Percentiles rank a stretch among this genome's conserved stretches.
phyloP scores from a whole-genome alignment of 2,888 invertebrate genomes.

The Phrixothrix hirtus region DNA sequence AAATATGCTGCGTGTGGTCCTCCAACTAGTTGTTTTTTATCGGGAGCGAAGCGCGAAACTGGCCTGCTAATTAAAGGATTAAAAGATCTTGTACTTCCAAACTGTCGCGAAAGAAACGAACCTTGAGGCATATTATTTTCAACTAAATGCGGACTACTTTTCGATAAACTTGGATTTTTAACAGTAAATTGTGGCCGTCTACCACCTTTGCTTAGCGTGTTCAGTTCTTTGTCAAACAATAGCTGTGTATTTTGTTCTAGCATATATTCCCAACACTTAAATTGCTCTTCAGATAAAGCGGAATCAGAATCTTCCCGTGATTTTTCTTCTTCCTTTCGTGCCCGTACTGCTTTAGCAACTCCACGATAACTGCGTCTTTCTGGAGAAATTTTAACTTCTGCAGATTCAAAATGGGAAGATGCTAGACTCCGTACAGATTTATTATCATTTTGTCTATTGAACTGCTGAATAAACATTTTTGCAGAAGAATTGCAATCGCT shows the following conservation, averaged over 20 bases:
- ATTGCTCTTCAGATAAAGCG: constrained; percentile 79
- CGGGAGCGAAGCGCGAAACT: constrained; percentile 62
- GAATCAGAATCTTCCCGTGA: constrained; percentile 60
- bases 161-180: constrained; percentile 65
- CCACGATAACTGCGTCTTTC: constrained; percentile 63
- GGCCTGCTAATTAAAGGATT: constrained; percentile 66
- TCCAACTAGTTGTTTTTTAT: constrained; percentile 65
- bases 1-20: constrained; percentile 88
- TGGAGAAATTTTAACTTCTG: constrained; percentile 57
- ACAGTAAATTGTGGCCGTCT: constrained; percentile 61
- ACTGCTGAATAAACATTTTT: constrained; percentile 53
- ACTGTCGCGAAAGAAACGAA: constrained; percentile 72
- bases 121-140: constrained; percentile 46
- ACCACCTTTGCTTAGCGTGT: constrained; percentile 70
- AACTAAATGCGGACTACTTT: constrained; percentile 72
- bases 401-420: constrained; percentile 51
- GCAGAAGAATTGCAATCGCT: constrained; percentile 56
- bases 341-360: constrained; percentile 66
- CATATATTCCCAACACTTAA: constrained; percentile 93
- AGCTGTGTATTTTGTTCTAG: constrained; percentile 87
- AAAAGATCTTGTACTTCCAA: constrained; percentile 79
- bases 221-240: constrained; percentile 84
- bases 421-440: constrained; percentile 48
- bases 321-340: constrained; percentile 65
- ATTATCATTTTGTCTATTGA: constrained; percentile 49